These are phyloP conservation scores for Leptopilina syphax DNA, from an alignment of 2,888 invertebrate genomes.

Conservation along the genomic window DNA sequence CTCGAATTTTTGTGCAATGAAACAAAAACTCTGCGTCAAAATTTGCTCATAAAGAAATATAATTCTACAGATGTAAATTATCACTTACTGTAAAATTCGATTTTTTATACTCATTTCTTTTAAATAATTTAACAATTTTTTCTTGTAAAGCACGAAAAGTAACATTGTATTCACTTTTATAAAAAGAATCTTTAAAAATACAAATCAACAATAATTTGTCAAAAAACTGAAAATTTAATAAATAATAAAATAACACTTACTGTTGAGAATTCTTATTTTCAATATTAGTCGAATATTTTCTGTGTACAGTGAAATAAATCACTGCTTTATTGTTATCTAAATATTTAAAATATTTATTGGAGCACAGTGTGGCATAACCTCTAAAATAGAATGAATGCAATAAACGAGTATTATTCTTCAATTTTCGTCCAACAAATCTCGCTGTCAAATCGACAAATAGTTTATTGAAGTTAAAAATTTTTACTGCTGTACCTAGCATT, in stretches of 20 bases:
- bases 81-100: not conserved
- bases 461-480: not conserved
- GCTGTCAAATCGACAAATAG: not conserved
- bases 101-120: no score
- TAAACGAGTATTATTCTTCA: not conserved
- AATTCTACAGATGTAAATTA: not conserved
- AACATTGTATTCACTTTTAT: not conserved
- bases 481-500: not conserved
- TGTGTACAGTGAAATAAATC: not conserved
- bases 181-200: no score
- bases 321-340: not conserved
- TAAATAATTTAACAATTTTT: no score
- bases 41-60: not conserved
- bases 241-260: slow-evolving; percentile 7
- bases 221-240: not conserved
- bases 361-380: slow-evolving; percentile 13
- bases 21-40: no score
- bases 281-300: not conserved
- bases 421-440: slow-evolving; percentile 8
- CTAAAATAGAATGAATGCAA: not conserved
- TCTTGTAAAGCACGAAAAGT: no score
- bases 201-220: no score
- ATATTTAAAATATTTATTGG: not conserved
- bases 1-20: slow-evolving; percentile 6
- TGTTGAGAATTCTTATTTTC: not conserved